Evolutionary conservation across 2,113 vertebrate species (phyloP).

Genomic region (Oreamnos americanus): DNA sequence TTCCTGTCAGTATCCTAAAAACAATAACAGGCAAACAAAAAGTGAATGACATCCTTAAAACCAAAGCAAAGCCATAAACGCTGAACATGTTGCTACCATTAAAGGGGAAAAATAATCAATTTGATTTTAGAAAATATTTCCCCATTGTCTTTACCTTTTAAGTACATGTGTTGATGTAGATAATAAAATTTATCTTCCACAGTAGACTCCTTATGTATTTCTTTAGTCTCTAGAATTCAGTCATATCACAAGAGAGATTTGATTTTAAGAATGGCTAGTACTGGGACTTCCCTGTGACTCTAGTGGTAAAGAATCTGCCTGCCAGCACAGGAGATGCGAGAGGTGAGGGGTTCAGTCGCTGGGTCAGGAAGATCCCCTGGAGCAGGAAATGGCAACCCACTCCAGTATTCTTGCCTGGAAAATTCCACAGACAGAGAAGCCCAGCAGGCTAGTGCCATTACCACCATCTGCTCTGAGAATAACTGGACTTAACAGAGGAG

Average conservation of each 20-base stretch:
- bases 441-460: not conserved
- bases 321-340: not conserved
- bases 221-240: not conserved
- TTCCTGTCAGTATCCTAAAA: not conserved
- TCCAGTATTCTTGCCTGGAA: not conserved
- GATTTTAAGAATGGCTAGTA: not conserved
- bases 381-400: not conserved
- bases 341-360: not conserved
- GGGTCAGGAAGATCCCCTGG: not conserved
- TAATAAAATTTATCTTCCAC: not conserved
- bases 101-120: not conserved
- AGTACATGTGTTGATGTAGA: not conserved
- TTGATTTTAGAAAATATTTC: not conserved
- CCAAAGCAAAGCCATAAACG: not conserved
- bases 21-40: not conserved
- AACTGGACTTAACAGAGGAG: not conserved
- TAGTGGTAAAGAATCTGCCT: not conserved
- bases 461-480: not conserved
- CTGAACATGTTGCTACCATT: not conserved
- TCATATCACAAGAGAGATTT: not conserved
- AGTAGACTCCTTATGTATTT: not conserved
- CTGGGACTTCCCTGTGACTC: not conserved
- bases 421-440: not conserved
- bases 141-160: not conserved
- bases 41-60: not conserved